Evolutionary conservation across 2,113 vertebrate species (phyloP).

Genomic region (Heterotilapia buettikoferi): DNA sequence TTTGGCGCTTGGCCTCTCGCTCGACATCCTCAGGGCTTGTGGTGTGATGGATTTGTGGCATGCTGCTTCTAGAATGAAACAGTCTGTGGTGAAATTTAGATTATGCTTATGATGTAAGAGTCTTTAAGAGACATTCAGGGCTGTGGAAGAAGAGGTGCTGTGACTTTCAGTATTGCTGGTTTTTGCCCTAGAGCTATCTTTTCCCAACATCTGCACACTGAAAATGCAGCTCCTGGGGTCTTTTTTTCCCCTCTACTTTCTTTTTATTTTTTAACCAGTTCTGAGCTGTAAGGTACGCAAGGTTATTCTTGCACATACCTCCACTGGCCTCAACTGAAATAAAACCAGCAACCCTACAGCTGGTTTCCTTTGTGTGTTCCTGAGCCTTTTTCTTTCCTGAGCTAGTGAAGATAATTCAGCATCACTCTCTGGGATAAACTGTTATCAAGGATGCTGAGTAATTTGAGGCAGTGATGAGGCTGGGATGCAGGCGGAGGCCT

Average conservation of each 20-base stretch:
- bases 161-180: background rate
- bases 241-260: background rate
- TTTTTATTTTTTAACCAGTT: background rate
- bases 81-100: background rate
- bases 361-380: background rate
- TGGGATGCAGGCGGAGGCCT: slow-evolving; percentile 10
- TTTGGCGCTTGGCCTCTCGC: background rate
- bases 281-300: background rate
- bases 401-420: slow-evolving; percentile 6
- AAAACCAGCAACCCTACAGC: background rate
- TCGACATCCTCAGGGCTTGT: background rate
- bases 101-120: background rate
- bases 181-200: background rate
- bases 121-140: background rate
- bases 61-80: background rate
- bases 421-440: slow-evolving; percentile 12
- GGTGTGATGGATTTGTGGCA: background rate
- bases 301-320: background rate
- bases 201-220: background rate
- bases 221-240: background rate
- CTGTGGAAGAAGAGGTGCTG: background rate
- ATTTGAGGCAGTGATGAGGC: slow-evolving; percentile 46
- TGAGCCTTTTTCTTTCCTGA: background rate
- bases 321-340: background rate
- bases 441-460: slow-evolving; percentile 37